Evolutionary conservation across 1,140 invertebrate genomes (phyloP).

Genomic region (Apis laboriosa): DNA sequence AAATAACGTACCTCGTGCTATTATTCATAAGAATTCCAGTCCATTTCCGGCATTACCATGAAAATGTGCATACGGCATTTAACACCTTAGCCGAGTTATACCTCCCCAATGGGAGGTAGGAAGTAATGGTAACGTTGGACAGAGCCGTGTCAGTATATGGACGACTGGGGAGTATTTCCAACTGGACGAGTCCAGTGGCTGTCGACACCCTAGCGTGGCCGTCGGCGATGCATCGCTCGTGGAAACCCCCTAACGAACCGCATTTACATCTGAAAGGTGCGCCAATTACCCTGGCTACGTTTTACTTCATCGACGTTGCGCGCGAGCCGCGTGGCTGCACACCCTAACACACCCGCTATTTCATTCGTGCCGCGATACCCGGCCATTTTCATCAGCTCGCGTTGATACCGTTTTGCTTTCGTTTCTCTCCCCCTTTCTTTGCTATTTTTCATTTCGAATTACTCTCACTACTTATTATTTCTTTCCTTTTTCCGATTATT

Average conservation of each 20-base stretch:
- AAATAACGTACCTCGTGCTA: too few species aligned
- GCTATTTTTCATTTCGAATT: neutral
- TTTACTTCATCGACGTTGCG: slow-evolving; percentile 71
- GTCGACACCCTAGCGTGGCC: slow-evolving; percentile 39
- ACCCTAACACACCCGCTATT: slow-evolving; percentile 1
- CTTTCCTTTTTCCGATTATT: neutral
- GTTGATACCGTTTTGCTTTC: slow-evolving; percentile 44
- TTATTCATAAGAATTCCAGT: slow-evolving; percentile 15
- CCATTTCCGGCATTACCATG: slow-evolving; percentile 31
- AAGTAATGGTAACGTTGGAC: slow-evolving; percentile 37
- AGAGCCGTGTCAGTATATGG: slow-evolving; percentile 24
- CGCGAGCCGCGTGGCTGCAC: slow-evolving; percentile 44
- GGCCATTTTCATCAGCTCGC: slow-evolving; percentile 50
- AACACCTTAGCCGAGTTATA: slow-evolving; percentile 25
- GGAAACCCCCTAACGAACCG: slow-evolving; percentile 73
- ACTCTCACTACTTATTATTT: neutral
- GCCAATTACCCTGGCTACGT: slow-evolving; percentile 72
- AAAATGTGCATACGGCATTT: slow-evolving; percentile 42
- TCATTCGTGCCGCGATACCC: slow-evolving; percentile 37
- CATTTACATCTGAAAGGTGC: slow-evolving; percentile 77
- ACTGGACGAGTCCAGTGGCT: slow-evolving; percentile 48
- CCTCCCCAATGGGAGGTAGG: slow-evolving; percentile 12
- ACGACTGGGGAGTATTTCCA: slow-evolving; percentile 49
- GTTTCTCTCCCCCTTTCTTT: slow-evolving; percentile 3
- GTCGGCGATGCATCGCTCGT: slow-evolving; percentile 61